A percentile compares a stretch with the other conserved stretches of the same genome.
Evolutionary conservation across 1,140 invertebrate genomes (phyloP).

Genomic region (Pygmarrhopalites habei): DNA sequence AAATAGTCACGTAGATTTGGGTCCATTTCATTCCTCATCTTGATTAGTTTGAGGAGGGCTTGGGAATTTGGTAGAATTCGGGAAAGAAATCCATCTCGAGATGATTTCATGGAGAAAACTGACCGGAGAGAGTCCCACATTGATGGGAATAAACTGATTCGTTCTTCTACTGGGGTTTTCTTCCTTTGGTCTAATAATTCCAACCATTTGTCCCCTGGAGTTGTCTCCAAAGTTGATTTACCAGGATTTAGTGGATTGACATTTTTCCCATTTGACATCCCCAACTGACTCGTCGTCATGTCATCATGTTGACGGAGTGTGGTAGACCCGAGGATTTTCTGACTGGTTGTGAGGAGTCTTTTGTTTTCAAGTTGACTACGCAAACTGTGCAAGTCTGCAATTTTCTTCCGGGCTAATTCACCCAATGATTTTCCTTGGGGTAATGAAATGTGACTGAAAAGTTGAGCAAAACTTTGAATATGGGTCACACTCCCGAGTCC

Average conservation of each 20-base stretch:
- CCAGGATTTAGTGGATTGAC: too few species aligned
- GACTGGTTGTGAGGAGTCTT: background rate
- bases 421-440: background rate
- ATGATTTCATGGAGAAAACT: background rate
- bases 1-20: conserved; percentile 20
- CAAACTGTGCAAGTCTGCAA: conserved; percentile 11
- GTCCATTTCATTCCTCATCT: conserved; percentile 25
- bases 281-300: too few species aligned
- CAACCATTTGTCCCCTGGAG: background rate
- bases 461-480: background rate
- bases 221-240: too few species aligned
- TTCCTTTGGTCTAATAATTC: too few species aligned
- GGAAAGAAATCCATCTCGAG: conserved; percentile 10
- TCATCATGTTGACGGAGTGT: background rate
- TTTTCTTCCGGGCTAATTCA: conserved; percentile 9
- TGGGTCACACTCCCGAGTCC: background rate
- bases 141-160: too few species aligned
- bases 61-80: conserved; percentile 15
- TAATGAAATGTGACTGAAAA: background rate
- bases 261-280: too few species aligned
- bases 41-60: conserved; percentile 15
- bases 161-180: too few species aligned
- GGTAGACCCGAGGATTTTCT: background rate
- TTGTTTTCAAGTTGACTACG: conserved; percentile 1
- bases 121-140: background rate